A percentile compares a stretch with the other conserved stretches of the same genome.
Evolutionary conservation across 2,797 vertebrate genomes (phyloP).

Genomic region (Falco peregrinus): DNA sequence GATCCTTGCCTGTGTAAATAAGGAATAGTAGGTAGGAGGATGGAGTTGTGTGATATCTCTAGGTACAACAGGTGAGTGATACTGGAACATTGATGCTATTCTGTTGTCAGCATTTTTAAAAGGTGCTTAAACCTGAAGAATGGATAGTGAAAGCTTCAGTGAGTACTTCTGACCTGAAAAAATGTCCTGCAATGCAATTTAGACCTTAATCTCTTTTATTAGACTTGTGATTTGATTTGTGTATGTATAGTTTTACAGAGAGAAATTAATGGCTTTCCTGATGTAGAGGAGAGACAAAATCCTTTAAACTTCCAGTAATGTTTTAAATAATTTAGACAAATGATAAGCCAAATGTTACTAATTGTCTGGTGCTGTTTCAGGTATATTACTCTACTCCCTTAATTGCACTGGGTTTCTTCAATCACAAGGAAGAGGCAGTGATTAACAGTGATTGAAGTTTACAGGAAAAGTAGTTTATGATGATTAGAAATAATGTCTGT

Average conservation of each 20-base stretch:
- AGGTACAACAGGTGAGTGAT: background rate
- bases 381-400: background rate
- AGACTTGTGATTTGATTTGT: background rate
- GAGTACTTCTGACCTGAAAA: background rate
- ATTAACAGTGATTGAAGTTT: constrained; percentile 23
- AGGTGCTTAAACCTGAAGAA: background rate
- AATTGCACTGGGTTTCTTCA: background rate
- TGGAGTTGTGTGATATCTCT: background rate
- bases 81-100: background rate
- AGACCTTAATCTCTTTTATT: background rate
- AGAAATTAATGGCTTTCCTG: background rate
- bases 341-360: background rate
- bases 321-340: background rate
- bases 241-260: background rate
- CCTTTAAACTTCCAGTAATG: background rate
- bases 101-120: background rate
- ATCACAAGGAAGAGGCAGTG: background rate
- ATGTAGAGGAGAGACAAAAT: background rate
- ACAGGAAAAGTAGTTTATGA: constrained; percentile 6
- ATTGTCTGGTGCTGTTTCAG: background rate
- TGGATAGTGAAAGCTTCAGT: background rate
- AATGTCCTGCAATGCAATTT: background rate
- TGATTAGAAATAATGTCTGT: constrained; percentile 20
- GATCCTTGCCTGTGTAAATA: background rate
- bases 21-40: background rate